Base-by-base conservation (phyloP, 2,113 vertebrate species). In the Boulengeromyrus knoepffleri region DNA sequence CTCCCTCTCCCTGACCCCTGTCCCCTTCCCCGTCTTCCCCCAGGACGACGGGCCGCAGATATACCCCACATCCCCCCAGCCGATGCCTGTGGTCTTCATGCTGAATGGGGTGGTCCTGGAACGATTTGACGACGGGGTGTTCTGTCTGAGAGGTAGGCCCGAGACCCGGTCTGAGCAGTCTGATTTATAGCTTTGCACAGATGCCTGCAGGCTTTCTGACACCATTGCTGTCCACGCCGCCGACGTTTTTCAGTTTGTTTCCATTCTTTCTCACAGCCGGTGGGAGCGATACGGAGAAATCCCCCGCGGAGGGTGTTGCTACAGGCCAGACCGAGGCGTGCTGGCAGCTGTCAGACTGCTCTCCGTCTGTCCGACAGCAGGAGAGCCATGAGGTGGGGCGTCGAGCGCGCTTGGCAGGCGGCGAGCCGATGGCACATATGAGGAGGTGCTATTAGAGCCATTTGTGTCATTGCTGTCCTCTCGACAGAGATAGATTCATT, bases 21-120 rank as follows among this genome's bases (percentile, higher is more conserved):
- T 77, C 15, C 70, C 49, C 7, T 12, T 91, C 46, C 90, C 45
- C 89, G 84, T 47, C 90, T 88, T 91, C 86, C 85, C 89, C n/a
- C 92, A 99, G 98, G 98, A 99, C 91, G 98, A 99, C 47, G 93
- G 95, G 9, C 98, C 97, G 5, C 96, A 91, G 47, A 92, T 99
- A 45, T 99, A 99, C 89, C 97, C 98, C 0, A 98, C 98, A 0
- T 97, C 98, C 87, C 97, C 98, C 13, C 97, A 97, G 52, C 95
- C 98, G 0, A 77, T 97, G 39, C 98, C 99, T 21, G 92, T 97
- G 91, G 96, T 95, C 21, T 92, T 99, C 91, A 92, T 96, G 10
- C 62, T 99, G 83, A 97, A 98, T 47, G 95, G 96, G 2, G 0
- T 99, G 3, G 50, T 97, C 21, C 93, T 99, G 87, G 96, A 96